Evolutionary conservation across 1,140 invertebrate species (phyloP).

Genomic region (Ceratoteleas bidentatus): DNA sequence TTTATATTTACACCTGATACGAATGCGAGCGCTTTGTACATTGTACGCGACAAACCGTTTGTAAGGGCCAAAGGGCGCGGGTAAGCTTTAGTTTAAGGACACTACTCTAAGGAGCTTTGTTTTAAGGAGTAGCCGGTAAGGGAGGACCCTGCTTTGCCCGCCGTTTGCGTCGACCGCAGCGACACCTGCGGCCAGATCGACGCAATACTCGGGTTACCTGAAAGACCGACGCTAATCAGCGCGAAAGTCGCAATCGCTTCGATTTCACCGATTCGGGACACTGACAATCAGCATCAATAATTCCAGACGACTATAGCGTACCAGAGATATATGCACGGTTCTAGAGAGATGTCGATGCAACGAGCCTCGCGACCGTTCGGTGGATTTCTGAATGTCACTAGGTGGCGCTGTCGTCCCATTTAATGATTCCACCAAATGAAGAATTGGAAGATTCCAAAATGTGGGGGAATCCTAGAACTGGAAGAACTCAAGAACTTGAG

Average conservation of each 20-base stretch:
- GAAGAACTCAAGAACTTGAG: too few relatives aligned
- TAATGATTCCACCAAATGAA: too few relatives aligned
- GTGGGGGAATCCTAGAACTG: too few relatives aligned
- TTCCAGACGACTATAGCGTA: conserved; percentile 3
- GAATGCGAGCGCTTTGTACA: conserved; percentile 6
- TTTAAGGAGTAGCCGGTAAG: conserved; percentile 1
- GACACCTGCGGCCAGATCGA: too few relatives aligned
- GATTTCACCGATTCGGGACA: conserved; percentile 8
- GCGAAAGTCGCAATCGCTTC: conserved; percentile 1
- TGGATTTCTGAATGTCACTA: too few relatives aligned
- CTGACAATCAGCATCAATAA: conserved; percentile 21
- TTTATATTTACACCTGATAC: not conserved
- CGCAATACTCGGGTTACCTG: conserved; percentile 27
- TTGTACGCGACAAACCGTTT: conserved; percentile 4
- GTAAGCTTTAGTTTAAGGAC: not conserved
- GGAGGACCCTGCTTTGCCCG: too few relatives aligned
- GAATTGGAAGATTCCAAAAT: too few relatives aligned
- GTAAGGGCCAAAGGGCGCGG: not conserved
- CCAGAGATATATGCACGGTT: too few relatives aligned
- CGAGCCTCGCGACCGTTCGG: not conserved
- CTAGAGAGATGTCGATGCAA: not conserved
- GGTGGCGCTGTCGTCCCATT: too few relatives aligned
- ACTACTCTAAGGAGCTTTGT: conserved; percentile 1
- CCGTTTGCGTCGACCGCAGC: too few relatives aligned
- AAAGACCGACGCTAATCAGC: conserved; percentile 13